Evolutionary conservation across 1,140 invertebrate species (phyloP).

Genomic region (Drosophila mauritiana): DNA sequence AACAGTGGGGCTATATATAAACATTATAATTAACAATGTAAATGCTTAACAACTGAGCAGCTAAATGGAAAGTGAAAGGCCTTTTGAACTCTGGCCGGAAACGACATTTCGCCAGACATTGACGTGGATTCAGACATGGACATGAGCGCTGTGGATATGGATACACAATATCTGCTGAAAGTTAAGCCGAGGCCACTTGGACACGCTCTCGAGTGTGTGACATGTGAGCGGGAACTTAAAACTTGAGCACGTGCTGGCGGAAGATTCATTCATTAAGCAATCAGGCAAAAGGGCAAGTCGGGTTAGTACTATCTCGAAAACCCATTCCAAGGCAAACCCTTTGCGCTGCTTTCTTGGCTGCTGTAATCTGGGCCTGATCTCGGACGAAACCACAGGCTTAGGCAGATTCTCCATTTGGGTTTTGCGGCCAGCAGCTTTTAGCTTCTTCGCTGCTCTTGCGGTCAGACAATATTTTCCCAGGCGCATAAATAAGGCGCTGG

Average conservation of each 20-base stretch:
- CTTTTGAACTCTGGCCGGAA: conserved; percentile 50
- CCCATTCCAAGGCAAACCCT: conserved; percentile 2
- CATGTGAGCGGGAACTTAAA: conserved; percentile 58
- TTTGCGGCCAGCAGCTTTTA: conserved; percentile 9
- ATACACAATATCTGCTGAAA: conserved; percentile 31
- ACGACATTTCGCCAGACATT: conserved; percentile 41
- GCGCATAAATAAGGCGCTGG: conserved; percentile 63
- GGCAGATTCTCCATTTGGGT: conserved; percentile 32
- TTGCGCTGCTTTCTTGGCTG: conserved; percentile 26
- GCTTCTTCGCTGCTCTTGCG: conserved; percentile 34
- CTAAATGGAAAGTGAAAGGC: conserved; percentile 57
- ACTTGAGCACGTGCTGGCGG: conserved; percentile 61
- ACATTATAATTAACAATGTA: conserved; percentile 60
- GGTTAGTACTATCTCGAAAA: background rate
- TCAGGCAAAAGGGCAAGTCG: conserved; percentile 46
- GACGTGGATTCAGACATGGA: conserved; percentile 32
- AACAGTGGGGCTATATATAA: conserved; percentile 27
- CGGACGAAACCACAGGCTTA: conserved; percentile 44
- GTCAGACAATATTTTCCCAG: conserved; percentile 64
- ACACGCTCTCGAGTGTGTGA: conserved; percentile 59
- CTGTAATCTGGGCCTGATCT: conserved; percentile 45
- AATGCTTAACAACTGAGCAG: conserved; percentile 34
- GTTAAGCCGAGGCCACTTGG: conserved; percentile 51
- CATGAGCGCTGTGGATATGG: conserved; percentile 15
- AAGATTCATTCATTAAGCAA: conserved; percentile 64